A percentile compares a stretch with the other conserved stretches of the same genome.
Evolutionary conservation across 2,113 vertebrate genomes (phyloP).

Genomic region (Anhinga rufa): DNA sequence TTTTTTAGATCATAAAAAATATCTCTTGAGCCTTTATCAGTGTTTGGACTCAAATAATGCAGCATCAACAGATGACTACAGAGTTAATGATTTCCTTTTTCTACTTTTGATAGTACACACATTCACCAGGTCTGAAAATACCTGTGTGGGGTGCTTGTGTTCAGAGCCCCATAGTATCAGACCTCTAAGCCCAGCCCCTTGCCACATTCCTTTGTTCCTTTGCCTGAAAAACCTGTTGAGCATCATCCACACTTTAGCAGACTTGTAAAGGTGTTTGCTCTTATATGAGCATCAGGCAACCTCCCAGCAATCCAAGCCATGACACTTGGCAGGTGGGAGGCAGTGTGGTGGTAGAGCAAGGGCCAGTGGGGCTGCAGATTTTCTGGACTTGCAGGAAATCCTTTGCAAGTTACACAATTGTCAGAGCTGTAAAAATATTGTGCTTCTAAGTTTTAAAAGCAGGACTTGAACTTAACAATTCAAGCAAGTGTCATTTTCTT

Average conservation of each 20-base stretch:
- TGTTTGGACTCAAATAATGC: neutral
- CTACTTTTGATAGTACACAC: neutral
- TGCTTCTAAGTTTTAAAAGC: neutral
- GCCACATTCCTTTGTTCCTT: neutral
- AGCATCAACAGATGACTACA: neutral
- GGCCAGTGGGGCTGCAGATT: neutral
- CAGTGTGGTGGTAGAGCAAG: neutral
- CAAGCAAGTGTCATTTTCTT: conserved; percentile 58
- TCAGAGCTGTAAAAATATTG: neutral
- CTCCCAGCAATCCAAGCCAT: neutral
- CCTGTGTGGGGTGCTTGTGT: neutral
- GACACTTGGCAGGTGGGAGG: neutral
- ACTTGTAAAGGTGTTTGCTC: neutral
- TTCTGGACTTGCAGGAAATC: neutral
- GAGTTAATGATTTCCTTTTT: neutral
- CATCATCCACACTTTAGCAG: fast-evolving
- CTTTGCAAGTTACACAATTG: neutral
- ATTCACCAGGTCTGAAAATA: neutral
- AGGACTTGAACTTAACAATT: conserved; percentile 62
- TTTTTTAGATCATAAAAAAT: neutral
- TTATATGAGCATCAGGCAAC: neutral
- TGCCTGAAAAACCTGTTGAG: neutral
- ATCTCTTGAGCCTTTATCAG: neutral
- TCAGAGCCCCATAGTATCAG: neutral
- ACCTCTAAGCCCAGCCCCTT: neutral